Evolutionary conservation across 2,888 invertebrate genomes (phyloP), one percentile per base, ranked within the genome.

Genomic region (Calephelis perditalis): DNA sequence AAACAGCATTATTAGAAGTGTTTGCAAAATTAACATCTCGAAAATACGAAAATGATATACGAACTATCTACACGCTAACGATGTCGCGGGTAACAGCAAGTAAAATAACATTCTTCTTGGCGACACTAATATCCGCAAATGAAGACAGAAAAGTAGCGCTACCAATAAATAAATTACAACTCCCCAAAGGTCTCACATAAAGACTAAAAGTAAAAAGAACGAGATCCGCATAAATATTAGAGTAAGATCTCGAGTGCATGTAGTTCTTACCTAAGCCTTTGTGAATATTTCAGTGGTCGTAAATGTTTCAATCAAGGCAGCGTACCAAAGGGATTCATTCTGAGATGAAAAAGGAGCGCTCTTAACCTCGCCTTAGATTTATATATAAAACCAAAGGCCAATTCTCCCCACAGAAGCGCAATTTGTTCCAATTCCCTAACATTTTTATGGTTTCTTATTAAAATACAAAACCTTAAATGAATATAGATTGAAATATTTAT

Each of bases 271-370:
- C 47, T 56, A 55, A 47, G 59, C 58, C 59, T 60, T 47, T 60
- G 61, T 70, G 67, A 70, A 70, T 70, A 68, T 69, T 70, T 68
- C 61, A 70, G 59, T 60, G 58, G 66, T 62, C 66, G 65, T 63
- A 63, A 62, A 67, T 65, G 69, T 68, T 65, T 65, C 67, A 68
- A 67, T 69, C 69, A 65, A 67, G 63, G 60, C 57, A 60, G 35
- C 59, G 60, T 56, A 58, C 54, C 55, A 44, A 57, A 57, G 45
- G 57, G 58, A 59, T 62, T 62, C 58, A 62, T 56, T 59, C 58
- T 45, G 37, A 58, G 49, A 62, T 47, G 58, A 54, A 59, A 47
- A 56, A 49, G 56, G 36, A 62, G 59, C 58, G 46, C 56, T 59
- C 56, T 56, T 35, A 47, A 60, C 11, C 56, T 36, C 45, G 46